These are phyloP conservation scores for Acrocephalus scirpaceus DNA, from an alignment of 2,797 vertebrate species.

Conservation along the genomic window DNA sequence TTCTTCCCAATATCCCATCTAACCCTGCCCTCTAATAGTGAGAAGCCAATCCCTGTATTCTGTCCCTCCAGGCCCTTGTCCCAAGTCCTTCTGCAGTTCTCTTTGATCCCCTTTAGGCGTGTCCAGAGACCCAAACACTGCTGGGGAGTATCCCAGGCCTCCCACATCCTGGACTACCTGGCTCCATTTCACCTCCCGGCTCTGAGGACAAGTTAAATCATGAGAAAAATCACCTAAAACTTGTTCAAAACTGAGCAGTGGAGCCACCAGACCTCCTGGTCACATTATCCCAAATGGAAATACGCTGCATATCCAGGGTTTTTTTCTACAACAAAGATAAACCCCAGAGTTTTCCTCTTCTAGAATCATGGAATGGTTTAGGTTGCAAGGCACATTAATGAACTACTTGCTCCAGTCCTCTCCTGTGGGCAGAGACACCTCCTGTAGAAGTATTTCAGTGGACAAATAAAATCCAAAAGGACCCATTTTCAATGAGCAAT, in stretches of 20 bases:
- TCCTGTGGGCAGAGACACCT: neutral
- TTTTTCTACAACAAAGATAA: neutral
- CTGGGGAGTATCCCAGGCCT: neutral
- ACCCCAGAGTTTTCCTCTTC: neutral
- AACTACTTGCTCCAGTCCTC: neutral
- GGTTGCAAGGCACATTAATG: neutral
- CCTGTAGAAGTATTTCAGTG: neutral
- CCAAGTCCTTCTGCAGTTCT: neutral
- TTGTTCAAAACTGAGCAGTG: neutral
- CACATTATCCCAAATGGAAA: neutral
- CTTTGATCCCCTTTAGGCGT: neutral
- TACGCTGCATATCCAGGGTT: rapidly evolving
- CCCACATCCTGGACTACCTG: rapidly evolving
- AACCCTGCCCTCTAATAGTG: neutral
- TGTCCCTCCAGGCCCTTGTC: neutral
- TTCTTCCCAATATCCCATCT: neutral
- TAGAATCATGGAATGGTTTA: neutral
- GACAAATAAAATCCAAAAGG: neutral
- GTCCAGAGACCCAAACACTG: neutral
- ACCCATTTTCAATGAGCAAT: rapidly evolving
- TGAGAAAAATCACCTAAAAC: neutral
- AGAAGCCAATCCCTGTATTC: neutral
- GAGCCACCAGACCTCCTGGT: neutral
- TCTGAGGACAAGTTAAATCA: neutral
- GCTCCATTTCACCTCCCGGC: neutral